A percentile compares a stretch with the other conserved stretches of the same genome.
These are phyloP conservation scores for Moxostoma hubbsi DNA, from an alignment of 2,797 vertebrate species.

Conservation along the genomic window DNA sequence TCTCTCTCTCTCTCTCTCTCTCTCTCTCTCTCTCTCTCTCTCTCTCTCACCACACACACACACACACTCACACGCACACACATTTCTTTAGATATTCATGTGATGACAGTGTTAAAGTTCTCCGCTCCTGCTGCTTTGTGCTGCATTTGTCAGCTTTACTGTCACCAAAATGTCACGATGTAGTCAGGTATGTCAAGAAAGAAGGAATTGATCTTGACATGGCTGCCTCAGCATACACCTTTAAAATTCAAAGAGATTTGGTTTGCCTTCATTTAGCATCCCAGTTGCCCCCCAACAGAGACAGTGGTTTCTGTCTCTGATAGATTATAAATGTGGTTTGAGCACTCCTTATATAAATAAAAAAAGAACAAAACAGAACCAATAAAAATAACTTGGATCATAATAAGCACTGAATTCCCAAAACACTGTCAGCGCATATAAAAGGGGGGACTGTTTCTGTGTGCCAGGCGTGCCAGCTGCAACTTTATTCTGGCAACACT, in stretches of 20 bases:
- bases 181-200: constrained; percentile 48
- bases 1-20: no score
- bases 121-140: constrained; percentile 48
- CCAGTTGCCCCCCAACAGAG: constrained; percentile 1
- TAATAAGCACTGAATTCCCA: constrained; percentile 24
- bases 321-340: background rate
- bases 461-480: constrained; percentile 57
- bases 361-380: background rate
- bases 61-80: background rate
- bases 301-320: background rate
- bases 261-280: constrained; percentile 44
- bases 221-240: constrained; percentile 22
- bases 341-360: background rate
- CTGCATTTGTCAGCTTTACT: constrained; percentile 45
- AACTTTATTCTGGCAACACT: constrained; percentile 58
- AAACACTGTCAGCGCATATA: constrained; percentile 57
- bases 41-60: no score
- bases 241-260: constrained; percentile 38
- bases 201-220: constrained; percentile 29
- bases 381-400: constrained; percentile 1
- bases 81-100: constrained; percentile 44
- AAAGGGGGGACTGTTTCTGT: constrained; percentile 56
- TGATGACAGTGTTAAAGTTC: constrained; percentile 42
- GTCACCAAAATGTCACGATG: constrained; percentile 50
- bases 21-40: no score